Base-by-base conservation (phyloP, 2,113 vertebrate species). In the Centropristis striata region DNA sequence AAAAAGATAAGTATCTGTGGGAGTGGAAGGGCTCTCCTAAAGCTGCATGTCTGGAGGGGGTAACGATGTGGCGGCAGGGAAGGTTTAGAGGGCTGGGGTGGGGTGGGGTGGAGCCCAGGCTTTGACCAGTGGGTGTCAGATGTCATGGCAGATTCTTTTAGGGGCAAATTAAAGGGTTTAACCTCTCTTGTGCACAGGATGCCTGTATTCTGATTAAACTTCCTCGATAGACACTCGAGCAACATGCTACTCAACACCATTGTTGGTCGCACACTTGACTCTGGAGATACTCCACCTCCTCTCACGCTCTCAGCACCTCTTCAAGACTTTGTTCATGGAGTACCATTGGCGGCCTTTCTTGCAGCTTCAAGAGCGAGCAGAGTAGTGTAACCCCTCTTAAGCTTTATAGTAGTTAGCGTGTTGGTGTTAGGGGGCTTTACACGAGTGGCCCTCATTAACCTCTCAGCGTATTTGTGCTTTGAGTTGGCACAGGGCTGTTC, bases 1-100 rank as follows among this genome's bases (percentile, higher is more conserved):
- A 79, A 83, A 75, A 73, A 94, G 93, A 95, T 95, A 94, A 95
- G 90, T 84, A 94, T 94, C 91, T 92, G 71, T 84, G 88, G 92
- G 88, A 92, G 76, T 91, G 83, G 81, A 89, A 28, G 65, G 78
- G 75, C 81, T 86, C 83, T 89, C 73, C 66, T 72, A 87, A 90
- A 92, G 87, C 90, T 91, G 69, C 71, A 84, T 78, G 90, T 88
- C 92, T 93, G 80, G 85, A 93, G 93, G 93, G 92, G 84, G 63
- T 82, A 70, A 86, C 85, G 88, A 78, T 71, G 80, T 77, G 82
- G 82, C n/a, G 4, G 76, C 80, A 84, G 81, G 71, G 75, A 41
- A 41, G 85, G 41, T 86, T 90, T 78, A 84, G 65, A 80, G 66
- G 82, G 64, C 25, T 59, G 66, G 78, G 72, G 44, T 84, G 36